Evolutionary conservation across 2,888 invertebrate genomes (phyloP).

Genomic region (Congeria kusceri): DNA sequence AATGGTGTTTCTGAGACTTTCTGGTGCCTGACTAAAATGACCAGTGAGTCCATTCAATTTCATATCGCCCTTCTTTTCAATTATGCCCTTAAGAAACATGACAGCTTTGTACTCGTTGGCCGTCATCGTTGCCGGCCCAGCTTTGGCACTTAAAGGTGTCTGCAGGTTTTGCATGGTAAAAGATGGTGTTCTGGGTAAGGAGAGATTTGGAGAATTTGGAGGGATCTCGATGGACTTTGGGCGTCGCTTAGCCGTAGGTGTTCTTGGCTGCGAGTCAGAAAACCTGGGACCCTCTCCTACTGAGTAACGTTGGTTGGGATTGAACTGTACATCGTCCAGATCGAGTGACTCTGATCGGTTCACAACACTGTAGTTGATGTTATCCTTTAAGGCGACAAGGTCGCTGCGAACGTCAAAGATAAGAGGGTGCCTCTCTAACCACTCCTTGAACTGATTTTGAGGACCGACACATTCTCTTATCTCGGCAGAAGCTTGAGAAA

Average conservation of each 20-base stretch:
- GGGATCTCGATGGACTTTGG: slow-evolving; percentile 78
- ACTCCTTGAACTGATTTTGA: slow-evolving; percentile 84
- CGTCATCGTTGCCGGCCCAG: slow-evolving; percentile 84
- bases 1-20: slow-evolving; percentile 83
- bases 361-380: slow-evolving; percentile 79
- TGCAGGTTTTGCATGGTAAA: slow-evolving; percentile 49
- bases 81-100: slow-evolving; percentile 84
- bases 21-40: slow-evolving; percentile 83
- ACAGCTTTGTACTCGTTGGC: slow-evolving; percentile 85
- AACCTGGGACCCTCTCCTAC: slow-evolving; percentile 25
- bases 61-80: slow-evolving; percentile 83
- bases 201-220: slow-evolving; percentile 64
- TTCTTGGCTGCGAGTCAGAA: slow-evolving; percentile 48
- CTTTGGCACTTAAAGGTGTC: slow-evolving; percentile 67
- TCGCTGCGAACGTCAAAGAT: slow-evolving; percentile 85
- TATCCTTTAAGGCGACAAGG: slow-evolving; percentile 82
- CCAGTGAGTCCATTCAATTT: slow-evolving; percentile 80
- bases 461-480: slow-evolving; percentile 89
- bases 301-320: slow-evolving; percentile 20
- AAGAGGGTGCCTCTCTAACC: slow-evolving; percentile 84
- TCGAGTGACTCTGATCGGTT: slow-evolving; percentile 78
- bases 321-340: slow-evolving; percentile 56
- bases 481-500: slow-evolving; percentile 98
- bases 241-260: slow-evolving; percentile 76
- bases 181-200: slow-evolving; percentile 65